These are phyloP conservation scores for Eucidaris tribuloides DNA, from an alignment of 35 echinoderm and acorn worm genomes.

Conservation along the genomic window DNA sequence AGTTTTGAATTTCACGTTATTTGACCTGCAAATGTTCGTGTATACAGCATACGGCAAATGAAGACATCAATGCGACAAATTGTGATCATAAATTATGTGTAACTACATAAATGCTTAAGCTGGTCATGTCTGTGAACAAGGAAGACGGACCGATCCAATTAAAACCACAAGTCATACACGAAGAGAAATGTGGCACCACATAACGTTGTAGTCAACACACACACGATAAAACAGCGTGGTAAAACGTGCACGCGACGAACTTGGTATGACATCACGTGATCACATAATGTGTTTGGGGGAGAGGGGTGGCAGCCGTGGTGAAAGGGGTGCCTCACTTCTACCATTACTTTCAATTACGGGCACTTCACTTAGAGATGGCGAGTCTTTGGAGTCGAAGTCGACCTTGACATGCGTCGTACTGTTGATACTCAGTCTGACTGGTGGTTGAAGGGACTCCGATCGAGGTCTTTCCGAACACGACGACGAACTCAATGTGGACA, in stretches of 20 bases:
- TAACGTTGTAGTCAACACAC: neutral
- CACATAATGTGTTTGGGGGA: conserved; percentile 3
- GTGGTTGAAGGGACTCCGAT: no score
- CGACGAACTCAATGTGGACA: neutral
- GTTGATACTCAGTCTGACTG: neutral
- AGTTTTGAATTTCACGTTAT: no score
- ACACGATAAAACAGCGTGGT: neutral
- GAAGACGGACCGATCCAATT: neutral
- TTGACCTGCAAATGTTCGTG: no score
- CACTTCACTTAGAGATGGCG: neutral
- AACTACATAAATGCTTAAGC: neutral
- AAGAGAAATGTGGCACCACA: neutral
- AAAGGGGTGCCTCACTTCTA: neutral
- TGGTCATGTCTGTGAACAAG: neutral
- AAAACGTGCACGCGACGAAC: neutral
- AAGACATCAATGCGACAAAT: no score
- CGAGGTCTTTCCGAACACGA: neutral
- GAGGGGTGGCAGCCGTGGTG: conserved; percentile 10
- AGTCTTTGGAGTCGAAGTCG: neutral
- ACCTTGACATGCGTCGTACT: conserved; percentile 14
- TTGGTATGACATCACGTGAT: neutral
- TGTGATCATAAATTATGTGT: no score
- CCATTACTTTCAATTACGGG: neutral
- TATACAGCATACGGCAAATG: no score
- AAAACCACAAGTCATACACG: neutral